Evolutionary conservation across 2,888 invertebrate species (phyloP), one percentile per base, ranked within the genome.

Genomic region (Chaetogeoica ovagalla): DNA sequence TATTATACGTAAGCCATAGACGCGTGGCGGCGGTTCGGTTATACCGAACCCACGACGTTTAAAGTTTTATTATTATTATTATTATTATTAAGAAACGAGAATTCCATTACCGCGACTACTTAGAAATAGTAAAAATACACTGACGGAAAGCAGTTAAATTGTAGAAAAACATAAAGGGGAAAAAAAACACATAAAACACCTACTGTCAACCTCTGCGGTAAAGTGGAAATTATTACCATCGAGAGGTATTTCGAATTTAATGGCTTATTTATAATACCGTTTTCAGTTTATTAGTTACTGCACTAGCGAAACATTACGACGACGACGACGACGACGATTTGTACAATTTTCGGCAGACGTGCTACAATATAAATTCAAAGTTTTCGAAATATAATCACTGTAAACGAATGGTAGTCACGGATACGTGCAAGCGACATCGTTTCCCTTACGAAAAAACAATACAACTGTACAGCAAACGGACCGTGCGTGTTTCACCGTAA

Each of bases 211-310:
- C 59, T 13, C 59, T 7, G 19, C 59, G 66, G 68, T 68, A 30
- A 1, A 66, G 30, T 23, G 59, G 30, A 76, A 76, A 59, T 76
- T 66, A 76, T 76, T 68, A 48, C 68, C 43, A 23, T n/a, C 30
- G 6, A n/a, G 59, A 76, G 59, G 66, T 59, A 76, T 76, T 68
- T 68, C 13, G 68, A 59, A 66, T 68, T 76, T 76, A 76, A 76
- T 68, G 75, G 57, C 66, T 76, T 48, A 15, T 48, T 48, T 66
- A 59, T 48, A 68, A 66, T 66, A 59, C 59, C 21, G 30, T 68
- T 75, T 13, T 59, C 43, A 59, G 75, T 76, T 76, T 76, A 76
- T 68, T 68, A 76, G 66, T 68, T 66, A 68, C 59, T 30, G 23
- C 55, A 60, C 13, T 5, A 19, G 30, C 1, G 1, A 4, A 30